phyloP scores from a whole-genome alignment of 2,113 vertebrate genomes.

The Calyptomena viridis region DNA sequence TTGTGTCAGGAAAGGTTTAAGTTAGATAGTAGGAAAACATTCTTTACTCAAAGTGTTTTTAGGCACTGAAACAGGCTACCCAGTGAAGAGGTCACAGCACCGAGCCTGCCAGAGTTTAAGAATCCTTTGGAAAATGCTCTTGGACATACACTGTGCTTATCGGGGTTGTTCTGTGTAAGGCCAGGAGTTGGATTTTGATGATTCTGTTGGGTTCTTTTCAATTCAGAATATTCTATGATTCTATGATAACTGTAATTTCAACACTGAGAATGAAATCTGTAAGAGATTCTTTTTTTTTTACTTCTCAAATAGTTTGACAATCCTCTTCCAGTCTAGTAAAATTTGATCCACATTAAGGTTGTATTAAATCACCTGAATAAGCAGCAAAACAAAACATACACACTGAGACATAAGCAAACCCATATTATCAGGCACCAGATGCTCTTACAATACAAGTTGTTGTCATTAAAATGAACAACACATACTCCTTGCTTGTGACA shows the following conservation, averaged over 20 bases:
- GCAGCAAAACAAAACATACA: background rate
- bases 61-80: background rate
- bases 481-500: background rate
- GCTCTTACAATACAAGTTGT: background rate
- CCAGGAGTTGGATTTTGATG: background rate
- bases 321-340: background rate
- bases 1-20: background rate
- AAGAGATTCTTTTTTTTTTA: background rate
- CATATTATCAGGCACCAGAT: background rate
- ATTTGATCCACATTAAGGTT: background rate
- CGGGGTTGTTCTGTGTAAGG: too few relatives aligned
- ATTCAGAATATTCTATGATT: background rate
- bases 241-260: background rate
- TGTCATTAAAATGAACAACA: constrained; percentile 19
- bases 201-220: background rate
- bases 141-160: background rate
- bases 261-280: background rate
- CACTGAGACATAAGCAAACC: background rate
- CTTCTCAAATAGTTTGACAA: background rate
- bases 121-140: background rate
- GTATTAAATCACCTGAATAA: background rate
- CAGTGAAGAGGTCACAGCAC: background rate
- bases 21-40: background rate
- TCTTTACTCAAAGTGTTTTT: accelerated
- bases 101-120: background rate